Base-by-base conservation (phyloP, 1,140 invertebrate species). In the Ceratosolen fusciceps region DNA sequence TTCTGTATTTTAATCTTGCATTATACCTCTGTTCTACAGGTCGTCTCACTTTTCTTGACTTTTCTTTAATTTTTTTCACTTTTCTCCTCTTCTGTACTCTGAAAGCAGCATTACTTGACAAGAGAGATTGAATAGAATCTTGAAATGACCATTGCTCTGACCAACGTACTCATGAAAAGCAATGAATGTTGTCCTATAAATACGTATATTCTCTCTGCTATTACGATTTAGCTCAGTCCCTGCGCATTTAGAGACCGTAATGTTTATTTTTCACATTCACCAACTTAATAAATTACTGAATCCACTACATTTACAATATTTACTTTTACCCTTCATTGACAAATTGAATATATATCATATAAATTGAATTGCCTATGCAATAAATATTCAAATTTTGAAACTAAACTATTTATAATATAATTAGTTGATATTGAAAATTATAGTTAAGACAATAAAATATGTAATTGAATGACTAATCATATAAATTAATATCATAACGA, bases 121-220 rank as follows among this genome's bases (percentile, higher is more conserved):
- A 82, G 76, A 81, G 83, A 82, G 84, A 85, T 85, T 85, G 83
- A 80, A 85, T 85, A 82, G 82, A 81, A 80, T 84, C 78, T 68
- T 52, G 60, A 79, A 84, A 83, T 76, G 81, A 83, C 80, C 81
- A 84, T 83, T 78, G 75, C 81, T 83, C 83, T 82, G 43, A 19
- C 47, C 34, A 75, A 71, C 31, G 39, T 77, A 72, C 81, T 85
- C 85, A 85, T 85, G 85, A 85, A 85, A 85, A 76, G 83, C 84
- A 84, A 85, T 85, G 84, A 85, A 37, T 7, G 21, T 78, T 39
- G n/a, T 16, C 34, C 54, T 47, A 43, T 47, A 47, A 0, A 37
- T 68, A 74, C 52, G 14, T 21, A 21, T 39, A 47, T 39, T 12
- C 29, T 2, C 39, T 49, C 39, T n/a, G 26, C 58, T 34, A 29